Evolutionary conservation across 1,140 invertebrate species (phyloP), one percentile per base, ranked within the genome.

Genomic region (Metaphire vulgaris): DNA sequence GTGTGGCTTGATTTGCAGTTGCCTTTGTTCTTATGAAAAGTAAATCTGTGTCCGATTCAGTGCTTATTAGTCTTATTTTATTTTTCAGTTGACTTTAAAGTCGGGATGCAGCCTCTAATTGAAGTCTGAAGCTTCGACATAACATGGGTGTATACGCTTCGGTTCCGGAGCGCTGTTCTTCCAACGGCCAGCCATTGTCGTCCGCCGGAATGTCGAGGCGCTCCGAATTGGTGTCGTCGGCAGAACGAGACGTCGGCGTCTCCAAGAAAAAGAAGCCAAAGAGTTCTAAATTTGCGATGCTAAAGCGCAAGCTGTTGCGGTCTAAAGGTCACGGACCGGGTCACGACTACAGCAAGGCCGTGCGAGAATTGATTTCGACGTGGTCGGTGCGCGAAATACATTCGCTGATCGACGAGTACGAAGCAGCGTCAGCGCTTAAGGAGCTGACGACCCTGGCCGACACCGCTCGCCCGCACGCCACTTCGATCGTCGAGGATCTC

Each of bases 381-480:
- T 96, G 94, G 94, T 91, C 90, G 77, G 89, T 92, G 33, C 85
- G 91, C 69, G 93, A 97, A 84, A 88, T 95, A 77, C 91, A 90
- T 79, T 91, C 92, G 65, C 88, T 97, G 69, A 89, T 94, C 78
- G 93, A 95, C 83, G 93, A 96, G 85, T 95, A 96, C 87, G 94
- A 96, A 86, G 92, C 93, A 0, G 88, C 92, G 70, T 91, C 91
- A 0, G 92, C 93, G 14, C 88, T 97, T 32, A 93, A 95, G 82
- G 95, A 97, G 86, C 88, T 97, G 68, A 91, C 90, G 78, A 89
- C 94, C 74, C 92, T 94, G 86, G 94, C 95, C 0, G 94, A 95
- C 87, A 85, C 96, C 78, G 94, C 95, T 6, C 89, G 95, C 75
- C 93, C 93, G 73, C 91, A 92, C 12, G 94, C 94, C 1, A 90